phyloP scores from a whole-genome alignment of 2,888 invertebrate species.

The Junonia oenone region DNA sequence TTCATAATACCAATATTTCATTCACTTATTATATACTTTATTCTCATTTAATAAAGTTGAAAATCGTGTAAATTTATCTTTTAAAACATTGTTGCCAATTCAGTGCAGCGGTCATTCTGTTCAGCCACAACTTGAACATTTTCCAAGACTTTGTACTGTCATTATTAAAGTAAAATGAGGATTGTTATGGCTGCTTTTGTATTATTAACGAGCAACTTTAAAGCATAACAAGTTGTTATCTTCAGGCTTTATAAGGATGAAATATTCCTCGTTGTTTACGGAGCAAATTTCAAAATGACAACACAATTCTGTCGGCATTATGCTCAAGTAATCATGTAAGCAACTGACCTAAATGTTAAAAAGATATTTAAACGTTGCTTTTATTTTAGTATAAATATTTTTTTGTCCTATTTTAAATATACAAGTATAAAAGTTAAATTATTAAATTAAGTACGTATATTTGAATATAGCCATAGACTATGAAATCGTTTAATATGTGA shows the following conservation, averaged over 20 bases:
- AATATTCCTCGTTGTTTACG: conserved; percentile 18
- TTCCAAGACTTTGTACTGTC: conserved; percentile 58
- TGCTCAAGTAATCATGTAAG: neutral
- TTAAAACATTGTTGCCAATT: conserved; percentile 39
- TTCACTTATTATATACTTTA: conserved; percentile 30
- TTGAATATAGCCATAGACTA: too few relatives aligned
- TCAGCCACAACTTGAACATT: conserved; percentile 56
- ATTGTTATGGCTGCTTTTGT: conserved; percentile 56
- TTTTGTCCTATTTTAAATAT: too few relatives aligned
- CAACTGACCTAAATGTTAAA: neutral
- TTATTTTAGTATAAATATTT: too few relatives aligned
- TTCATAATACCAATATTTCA: conserved; percentile 45
- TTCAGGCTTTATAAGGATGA: conserved; percentile 26
- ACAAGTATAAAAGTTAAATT: too few relatives aligned
- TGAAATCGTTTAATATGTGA: too few relatives aligned
- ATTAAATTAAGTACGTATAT: too few relatives aligned
- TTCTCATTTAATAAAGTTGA: conserved; percentile 28
- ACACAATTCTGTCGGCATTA: neutral
- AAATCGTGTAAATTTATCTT: conserved; percentile 24
- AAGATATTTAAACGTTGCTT: neutral
- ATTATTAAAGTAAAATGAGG: conserved; percentile 62
- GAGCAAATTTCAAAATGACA: conserved; percentile 4
- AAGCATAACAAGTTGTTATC: conserved; percentile 33
- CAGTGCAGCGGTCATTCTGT: conserved; percentile 63
- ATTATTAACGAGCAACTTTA: conserved; percentile 45